A percentile compares a stretch with the other conserved stretches of the same genome.
Evolutionary conservation across 1,140 invertebrate genomes (phyloP).

Genomic region (Heliothis virescens): DNA sequence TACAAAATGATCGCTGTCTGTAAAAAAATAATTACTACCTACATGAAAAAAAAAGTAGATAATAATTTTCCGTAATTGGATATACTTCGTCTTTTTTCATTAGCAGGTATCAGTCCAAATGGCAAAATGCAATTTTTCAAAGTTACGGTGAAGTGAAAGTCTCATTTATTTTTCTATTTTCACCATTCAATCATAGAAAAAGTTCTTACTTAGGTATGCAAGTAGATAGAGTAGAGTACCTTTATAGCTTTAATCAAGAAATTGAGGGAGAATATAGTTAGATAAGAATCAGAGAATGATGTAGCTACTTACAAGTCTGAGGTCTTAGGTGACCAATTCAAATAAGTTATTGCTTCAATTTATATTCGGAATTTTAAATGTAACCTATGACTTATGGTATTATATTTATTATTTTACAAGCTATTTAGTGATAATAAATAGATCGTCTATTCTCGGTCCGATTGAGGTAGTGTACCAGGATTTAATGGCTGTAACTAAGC

Average conservation of each 20-base stretch:
- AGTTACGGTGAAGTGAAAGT: constrained; percentile 20
- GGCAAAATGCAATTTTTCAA: constrained; percentile 32
- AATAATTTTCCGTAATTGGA: background rate
- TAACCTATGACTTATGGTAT: background rate
- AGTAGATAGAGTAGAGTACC: background rate
- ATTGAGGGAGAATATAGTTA: background rate
- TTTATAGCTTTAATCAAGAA: constrained; percentile 21
- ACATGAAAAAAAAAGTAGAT: background rate
- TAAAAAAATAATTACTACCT: background rate
- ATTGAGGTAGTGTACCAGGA: too few relatives aligned
- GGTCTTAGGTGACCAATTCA: constrained; percentile 10
- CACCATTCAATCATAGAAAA: constrained; percentile 19
- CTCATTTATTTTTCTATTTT: constrained; percentile 41
- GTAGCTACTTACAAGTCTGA: background rate
- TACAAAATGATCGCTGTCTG: too few relatives aligned
- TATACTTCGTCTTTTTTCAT: background rate
- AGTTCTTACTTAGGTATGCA: constrained; percentile 7
- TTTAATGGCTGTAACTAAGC: too few relatives aligned
- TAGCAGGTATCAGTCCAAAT: background rate
- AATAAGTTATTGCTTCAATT: constrained; percentile 48
- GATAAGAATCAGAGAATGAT: constrained; percentile 7
- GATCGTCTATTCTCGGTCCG: too few relatives aligned
- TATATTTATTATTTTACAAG: too few relatives aligned
- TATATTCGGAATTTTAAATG: constrained; percentile 37
- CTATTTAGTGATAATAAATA: too few relatives aligned